Base-by-base conservation (phyloP, 2,888 invertebrate genomes). In the Volucella zonaria region DNA sequence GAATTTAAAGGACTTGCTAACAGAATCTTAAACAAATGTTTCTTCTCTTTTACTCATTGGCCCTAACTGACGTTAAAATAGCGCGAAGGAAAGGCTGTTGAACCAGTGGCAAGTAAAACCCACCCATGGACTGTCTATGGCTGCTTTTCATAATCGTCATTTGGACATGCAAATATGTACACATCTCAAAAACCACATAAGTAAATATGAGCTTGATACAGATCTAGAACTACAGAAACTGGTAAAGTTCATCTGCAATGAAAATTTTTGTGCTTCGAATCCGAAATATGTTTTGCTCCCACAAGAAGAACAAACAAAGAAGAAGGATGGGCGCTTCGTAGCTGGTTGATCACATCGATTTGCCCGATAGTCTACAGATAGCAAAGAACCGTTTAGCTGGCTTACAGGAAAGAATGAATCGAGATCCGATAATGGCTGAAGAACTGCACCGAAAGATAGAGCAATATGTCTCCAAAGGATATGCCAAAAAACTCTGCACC, bases 71-170 rank as follows among this genome's bases (percentile, higher is more conserved):
- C 31, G 3, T 31, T 56, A 12, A 56, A 38, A 8, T 38, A 38
- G 38, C 31, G n/a, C 3, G 38, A 56, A 56, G 56, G 56, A 38
- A 56, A 56, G 2, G 38, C 8, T 1, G 38, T 31, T 1, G 56
- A 56, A 56, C 56, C 56, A 12, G 56, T 56, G 3, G 56, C 38
- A 4, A 38, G n/a, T 8, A 56, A 56, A 31, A 56, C 56, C 3
- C 56, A 31, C 8, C 31, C 31, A 23, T 56, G 31, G 56, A 56
- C 56, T 11, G 10, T 56, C 3, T 38, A 38, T n/a, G 56, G 56
- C 2, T n/a, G 3, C 12, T 56, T 31, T 38, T n/a, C 12, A 1
- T 11, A 14, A 49, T 14, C n/a, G 11, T 14, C 12, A 3, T 14
- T 14, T n/a, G 3, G 2, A 2, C n/a, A 8, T 1, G n/a, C 6